A percentile compares a stretch with the other conserved stretches of the same genome.
phyloP scores from a whole-genome alignment of 2,797 vertebrate genomes.

The Phataginus tricuspis region DNA sequence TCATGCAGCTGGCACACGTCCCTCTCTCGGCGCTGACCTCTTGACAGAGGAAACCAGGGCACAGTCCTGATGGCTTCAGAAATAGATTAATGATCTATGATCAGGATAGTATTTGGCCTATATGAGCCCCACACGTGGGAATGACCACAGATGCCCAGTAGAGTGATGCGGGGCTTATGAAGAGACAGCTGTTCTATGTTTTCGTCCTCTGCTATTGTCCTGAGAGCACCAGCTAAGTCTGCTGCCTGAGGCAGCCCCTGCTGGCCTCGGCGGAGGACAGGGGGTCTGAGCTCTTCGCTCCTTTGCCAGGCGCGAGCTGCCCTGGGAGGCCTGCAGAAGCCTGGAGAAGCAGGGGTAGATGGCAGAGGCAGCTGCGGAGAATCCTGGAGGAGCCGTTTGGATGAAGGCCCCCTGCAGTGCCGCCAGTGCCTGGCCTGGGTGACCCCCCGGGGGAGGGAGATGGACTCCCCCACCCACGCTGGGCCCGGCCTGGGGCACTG shows the following conservation, averaged over 20 bases:
- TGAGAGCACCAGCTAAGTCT: neutral
- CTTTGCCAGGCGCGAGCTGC: no score
- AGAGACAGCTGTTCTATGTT: neutral
- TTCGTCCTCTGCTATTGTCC: neutral
- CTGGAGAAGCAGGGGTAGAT: neutral
- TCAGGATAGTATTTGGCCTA: neutral
- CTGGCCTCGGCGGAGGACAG: no score
- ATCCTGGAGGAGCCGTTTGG: neutral
- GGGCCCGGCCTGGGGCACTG: no score
- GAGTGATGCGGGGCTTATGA: neutral
- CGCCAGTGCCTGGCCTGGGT: no score
- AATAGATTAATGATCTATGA: neutral
- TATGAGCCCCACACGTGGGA: neutral
- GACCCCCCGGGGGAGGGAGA: neutral
- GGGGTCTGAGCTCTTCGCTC: neutral
- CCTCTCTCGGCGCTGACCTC: neutral
- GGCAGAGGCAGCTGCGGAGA: neutral
- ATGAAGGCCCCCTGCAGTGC: neutral
- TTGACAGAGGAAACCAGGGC: neutral
- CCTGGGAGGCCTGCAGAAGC: neutral
- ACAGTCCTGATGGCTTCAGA: neutral
- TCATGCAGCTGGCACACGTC: neutral
- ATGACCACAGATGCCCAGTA: neutral
- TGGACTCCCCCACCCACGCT: no score
- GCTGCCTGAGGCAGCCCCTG: neutral